Evolutionary conservation across 1,140 invertebrate genomes (phyloP).

Genomic region (Teleogryllus occipitalis): DNA sequence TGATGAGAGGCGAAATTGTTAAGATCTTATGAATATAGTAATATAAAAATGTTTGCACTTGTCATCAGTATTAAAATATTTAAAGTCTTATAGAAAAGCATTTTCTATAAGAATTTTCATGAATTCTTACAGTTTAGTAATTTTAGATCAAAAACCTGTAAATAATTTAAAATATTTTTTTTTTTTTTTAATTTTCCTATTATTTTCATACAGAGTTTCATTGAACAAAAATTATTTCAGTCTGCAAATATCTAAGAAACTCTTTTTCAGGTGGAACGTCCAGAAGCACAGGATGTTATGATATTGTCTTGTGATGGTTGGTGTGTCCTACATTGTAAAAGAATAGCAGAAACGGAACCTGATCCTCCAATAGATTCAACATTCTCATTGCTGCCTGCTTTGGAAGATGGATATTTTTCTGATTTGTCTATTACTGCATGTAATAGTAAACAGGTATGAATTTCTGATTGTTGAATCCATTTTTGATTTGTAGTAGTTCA

Average conservation of each 20-base stretch:
- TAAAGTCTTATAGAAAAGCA: too few species aligned
- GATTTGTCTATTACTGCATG: conserved; percentile 46
- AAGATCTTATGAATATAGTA: too few species aligned
- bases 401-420: conserved; percentile 55
- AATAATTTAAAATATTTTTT: too few species aligned
- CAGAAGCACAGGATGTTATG: conserved; percentile 44
- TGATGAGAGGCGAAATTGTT: neutral
- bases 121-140: too few species aligned
- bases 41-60: too few species aligned
- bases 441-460: conserved; percentile 44
- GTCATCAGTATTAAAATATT: too few species aligned
- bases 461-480: neutral
- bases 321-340: conserved; percentile 53
- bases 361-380: conserved; percentile 39
- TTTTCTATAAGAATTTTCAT: too few species aligned
- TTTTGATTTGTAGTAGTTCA: neutral
- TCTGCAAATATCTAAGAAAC: too few species aligned
- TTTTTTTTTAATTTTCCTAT: too few species aligned
- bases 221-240: too few species aligned
- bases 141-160: too few species aligned
- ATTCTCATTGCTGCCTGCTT: conserved; percentile 50
- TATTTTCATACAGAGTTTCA: too few species aligned
- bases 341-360: conserved; percentile 34
- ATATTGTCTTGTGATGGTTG: conserved; percentile 52
- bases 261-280: conserved; percentile 35